Percentiles rank a stretch among this genome's conserved stretches.
Conservation (phyloP, 1,140 invertebrate species). For the Physella acuta region DNA sequence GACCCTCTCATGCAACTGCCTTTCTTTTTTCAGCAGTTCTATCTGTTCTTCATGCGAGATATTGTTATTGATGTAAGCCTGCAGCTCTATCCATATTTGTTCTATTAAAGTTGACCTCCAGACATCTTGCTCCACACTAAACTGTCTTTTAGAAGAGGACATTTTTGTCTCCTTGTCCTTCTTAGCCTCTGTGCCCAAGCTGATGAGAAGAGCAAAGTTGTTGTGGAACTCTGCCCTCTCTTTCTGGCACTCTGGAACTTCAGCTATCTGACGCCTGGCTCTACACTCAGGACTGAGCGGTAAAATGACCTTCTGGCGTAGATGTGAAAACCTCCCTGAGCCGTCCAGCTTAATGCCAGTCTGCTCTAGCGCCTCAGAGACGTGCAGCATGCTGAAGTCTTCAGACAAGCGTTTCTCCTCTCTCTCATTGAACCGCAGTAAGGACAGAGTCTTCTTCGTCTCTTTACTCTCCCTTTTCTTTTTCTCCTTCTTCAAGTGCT, state of each 20-base stretch:
- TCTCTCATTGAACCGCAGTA: conserved; percentile 39
- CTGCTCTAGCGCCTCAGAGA: conserved; percentile 7
- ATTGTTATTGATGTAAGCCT: conserved; percentile 74
- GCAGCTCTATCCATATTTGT: conserved; percentile 85
- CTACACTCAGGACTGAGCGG: conserved; percentile 31
- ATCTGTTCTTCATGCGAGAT: conserved; percentile 75
- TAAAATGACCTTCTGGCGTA: conserved; percentile 22
- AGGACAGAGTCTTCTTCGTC: conserved; percentile 41
- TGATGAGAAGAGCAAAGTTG: conserved; percentile 72
- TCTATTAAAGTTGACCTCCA: conserved; percentile 88
- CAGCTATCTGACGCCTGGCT: conserved; percentile 33
- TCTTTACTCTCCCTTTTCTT: conserved; percentile 36
- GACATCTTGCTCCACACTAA: conserved; percentile 78
- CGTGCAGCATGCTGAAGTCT: conserved; percentile 32
- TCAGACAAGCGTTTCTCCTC: conserved; percentile 42
- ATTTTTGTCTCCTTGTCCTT: conserved; percentile 55
- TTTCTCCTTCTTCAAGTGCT: conserved; percentile 36
- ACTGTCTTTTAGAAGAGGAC: conserved; percentile 61
- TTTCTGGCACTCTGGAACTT: conserved; percentile 55
- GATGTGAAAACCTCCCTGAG: conserved; percentile 17
- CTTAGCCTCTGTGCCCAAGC: conserved; percentile 70
- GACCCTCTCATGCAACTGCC: conserved; percentile 71
- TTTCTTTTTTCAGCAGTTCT: conserved; percentile 72
- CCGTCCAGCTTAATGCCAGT: conserved; percentile 12
- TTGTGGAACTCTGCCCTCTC: conserved; percentile 68